A percentile compares a stretch with the other conserved stretches of the same genome.
Evolutionary conservation across 2,113 vertebrate species (phyloP).

Genomic region (Atractosteus spatula): DNA sequence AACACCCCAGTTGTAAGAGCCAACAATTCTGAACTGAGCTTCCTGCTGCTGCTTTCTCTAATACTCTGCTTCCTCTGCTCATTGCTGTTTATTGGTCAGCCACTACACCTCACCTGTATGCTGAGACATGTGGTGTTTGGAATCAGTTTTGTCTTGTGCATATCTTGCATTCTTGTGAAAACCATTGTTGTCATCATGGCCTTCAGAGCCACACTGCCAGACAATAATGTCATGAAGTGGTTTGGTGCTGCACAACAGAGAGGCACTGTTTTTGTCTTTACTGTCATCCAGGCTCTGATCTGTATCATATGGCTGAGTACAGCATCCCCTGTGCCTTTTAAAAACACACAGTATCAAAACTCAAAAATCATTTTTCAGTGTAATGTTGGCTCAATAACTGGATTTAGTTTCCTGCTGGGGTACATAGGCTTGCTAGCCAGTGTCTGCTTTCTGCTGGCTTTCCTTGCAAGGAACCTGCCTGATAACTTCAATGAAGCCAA

Average conservation of each 20-base stretch:
- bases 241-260: constrained; percentile 47
- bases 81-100: constrained; percentile 63
- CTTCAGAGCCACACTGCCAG: constrained; percentile 44
- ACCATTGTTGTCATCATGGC: constrained; percentile 52
- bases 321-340: constrained; percentile 39
- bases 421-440: constrained; percentile 45
- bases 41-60: constrained; percentile 56
- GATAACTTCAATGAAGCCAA: constrained; percentile 57
- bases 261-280: constrained; percentile 34
- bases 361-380: constrained; percentile 45
- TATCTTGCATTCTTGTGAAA: constrained; percentile 64
- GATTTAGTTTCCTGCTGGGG: constrained; percentile 37
- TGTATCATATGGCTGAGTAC: constrained; percentile 36
- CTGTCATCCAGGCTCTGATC: constrained; percentile 34
- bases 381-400: constrained; percentile 34
- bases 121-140: constrained; percentile 66
- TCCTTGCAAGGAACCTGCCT: constrained; percentile 50
- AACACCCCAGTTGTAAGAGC: constrained; percentile 66
- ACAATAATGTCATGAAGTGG: constrained; percentile 43
- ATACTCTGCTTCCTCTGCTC: constrained; percentile 45
- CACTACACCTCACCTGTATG: constrained; percentile 14
- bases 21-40: constrained; percentile 65
- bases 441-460: constrained; percentile 47
- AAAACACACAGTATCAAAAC: constrained; percentile 41
- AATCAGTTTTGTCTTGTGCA: constrained; percentile 63